A percentile compares a stretch with the other conserved stretches of the same genome.
Conservation (phyloP, 2,113 vertebrate species). For the Ailurus styani region DNA sequence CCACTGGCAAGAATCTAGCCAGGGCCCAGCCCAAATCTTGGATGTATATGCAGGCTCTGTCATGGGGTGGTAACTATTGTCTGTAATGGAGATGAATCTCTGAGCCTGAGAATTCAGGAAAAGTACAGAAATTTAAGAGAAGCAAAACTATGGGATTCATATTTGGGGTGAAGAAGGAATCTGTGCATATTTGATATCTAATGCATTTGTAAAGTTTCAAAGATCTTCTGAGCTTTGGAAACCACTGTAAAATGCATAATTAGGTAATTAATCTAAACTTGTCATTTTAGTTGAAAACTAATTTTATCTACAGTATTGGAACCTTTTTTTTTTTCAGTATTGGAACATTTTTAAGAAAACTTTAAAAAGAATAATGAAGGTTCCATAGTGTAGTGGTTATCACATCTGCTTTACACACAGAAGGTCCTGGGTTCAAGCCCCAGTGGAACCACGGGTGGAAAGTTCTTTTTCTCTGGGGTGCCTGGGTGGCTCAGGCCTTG, state of each 20-base stretch:
- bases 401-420: conserved; percentile 99
- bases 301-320: background rate
- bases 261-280: background rate
- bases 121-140: background rate
- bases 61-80: background rate
- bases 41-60: background rate
- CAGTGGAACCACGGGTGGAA: conserved; percentile 66
- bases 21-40: background rate
- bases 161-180: background rate
- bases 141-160: background rate
- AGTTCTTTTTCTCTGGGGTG: no score
- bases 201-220: background rate
- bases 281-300: background rate
- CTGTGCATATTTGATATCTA: background rate
- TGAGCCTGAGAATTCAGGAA: background rate
- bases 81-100: background rate
- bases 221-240: conserved; percentile 11
- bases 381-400: conserved; percentile 99
- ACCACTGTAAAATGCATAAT: background rate
- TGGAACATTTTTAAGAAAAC: background rate
- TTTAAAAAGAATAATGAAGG: conserved; percentile 62
- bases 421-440: conserved; percentile 99
- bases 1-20: conserved; percentile 8
- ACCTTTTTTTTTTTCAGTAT: background rate
- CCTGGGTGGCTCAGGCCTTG: background rate